Percentiles rank a stretch among this genome's conserved stretches.
phyloP scores from a whole-genome alignment of 2,888 invertebrate genomes.

The Diplolepis rosae region DNA sequence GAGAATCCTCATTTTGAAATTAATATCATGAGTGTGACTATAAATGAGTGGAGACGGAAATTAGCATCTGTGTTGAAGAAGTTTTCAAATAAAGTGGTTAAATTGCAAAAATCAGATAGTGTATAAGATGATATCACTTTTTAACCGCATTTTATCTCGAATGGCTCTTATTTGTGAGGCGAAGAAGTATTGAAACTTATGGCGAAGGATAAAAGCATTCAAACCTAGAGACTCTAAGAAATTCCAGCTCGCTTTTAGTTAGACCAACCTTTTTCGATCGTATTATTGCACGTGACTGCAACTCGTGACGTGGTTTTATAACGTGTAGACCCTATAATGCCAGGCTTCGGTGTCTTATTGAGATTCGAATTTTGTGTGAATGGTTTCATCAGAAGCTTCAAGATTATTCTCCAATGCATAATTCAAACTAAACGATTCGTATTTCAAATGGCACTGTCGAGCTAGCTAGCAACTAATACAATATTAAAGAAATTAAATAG shows the following conservation, averaged over 20 bases:
- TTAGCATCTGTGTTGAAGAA: constrained; percentile 15
- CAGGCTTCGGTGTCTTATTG: constrained; percentile 25
- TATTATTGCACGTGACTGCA: constrained; percentile 30
- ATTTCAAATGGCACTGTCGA: background rate
- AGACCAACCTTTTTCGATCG: constrained; percentile 13
- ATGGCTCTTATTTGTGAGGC: constrained; percentile 20
- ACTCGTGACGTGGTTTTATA: constrained; percentile 22
- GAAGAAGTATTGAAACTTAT: constrained; percentile 29
- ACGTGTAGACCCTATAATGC: constrained; percentile 5
- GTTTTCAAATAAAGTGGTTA: background rate
- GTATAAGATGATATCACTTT: constrained; percentile 12
- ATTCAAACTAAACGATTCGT: constrained; percentile 21
- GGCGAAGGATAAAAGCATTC: constrained; percentile 17
- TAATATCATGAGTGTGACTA: background rate
- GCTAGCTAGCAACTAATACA: background rate
- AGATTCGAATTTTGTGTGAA: constrained; percentile 29
- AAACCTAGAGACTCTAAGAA: constrained; percentile 23
- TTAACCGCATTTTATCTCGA: constrained; percentile 12
- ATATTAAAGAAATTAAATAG: constrained; percentile 6
- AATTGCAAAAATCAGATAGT: constrained; percentile 1
- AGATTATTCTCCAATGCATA: constrained; percentile 25
- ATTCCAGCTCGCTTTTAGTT: constrained; percentile 26
- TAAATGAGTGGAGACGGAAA: background rate
- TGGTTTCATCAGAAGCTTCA: constrained; percentile 25
- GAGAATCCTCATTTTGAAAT: constrained; percentile 19